Evolutionary conservation across 2,113 vertebrate species (phyloP), one percentile per base, ranked within the genome.

Genomic region (Sinocyclocheilus grahami): DNA sequence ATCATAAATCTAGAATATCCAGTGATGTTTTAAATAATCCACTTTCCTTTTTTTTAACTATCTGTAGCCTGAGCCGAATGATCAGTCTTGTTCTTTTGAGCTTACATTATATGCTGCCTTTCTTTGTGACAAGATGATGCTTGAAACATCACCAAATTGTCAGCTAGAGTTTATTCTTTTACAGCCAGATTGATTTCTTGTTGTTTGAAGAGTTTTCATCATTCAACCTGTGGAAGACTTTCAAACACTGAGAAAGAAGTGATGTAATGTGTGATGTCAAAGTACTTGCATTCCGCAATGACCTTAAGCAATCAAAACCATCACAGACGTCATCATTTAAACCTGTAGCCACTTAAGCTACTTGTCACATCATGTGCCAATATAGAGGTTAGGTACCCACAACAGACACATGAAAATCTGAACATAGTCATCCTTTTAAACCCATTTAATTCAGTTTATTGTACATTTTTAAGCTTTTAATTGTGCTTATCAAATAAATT

Each of bases 171-270:
- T 55, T 55, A 55, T 20, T 78, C 9, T 5, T 55, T 78, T 20
- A 30, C 8, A 58, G 27, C 3, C 14, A 78, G 51, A 33, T 55
- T 58, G 51, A 78, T 58, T 78, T 78, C 55, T 79, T 39, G 8
- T 55, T 58, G 27, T 78, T 22, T 78, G 51, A 78, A n/a, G 77
- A 79, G 37, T 39, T 79, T 79, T 79, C 55, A 60, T 58, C 53
- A 62, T 60, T 60, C 10, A 14, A 60, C 33, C 10, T 13, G 27
- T 33, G 4, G 20, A 79, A 60, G 51, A 78, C 53, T 78, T 53
- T 22, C 18, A 13, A 78, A 78, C 30, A 5, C 27, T 22, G 4
- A 79, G 22, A 79, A 39, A 60, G 4, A 60, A 60, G 53, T 79
- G 53, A 79, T 79, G 77, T 39, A 79, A 79, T 0, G 2, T 33